These are phyloP conservation scores for Hymenochirus boettgeri DNA, from an alignment of 2,113 vertebrate species.

Conservation along the genomic window DNA sequence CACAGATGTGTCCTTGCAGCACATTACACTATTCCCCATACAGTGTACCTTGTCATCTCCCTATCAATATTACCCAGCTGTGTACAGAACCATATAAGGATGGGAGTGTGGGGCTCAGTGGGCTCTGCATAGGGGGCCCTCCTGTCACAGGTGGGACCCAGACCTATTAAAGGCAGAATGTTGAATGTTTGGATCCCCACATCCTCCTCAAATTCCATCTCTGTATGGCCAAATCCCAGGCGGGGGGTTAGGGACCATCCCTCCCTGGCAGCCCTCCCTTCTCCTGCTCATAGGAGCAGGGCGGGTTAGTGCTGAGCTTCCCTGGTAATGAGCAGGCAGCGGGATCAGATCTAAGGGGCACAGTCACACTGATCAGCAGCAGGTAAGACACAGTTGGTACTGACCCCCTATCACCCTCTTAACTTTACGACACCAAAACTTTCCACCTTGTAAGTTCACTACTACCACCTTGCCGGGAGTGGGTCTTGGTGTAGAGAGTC, in stretches of 20 bases:
- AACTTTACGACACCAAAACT: neutral
- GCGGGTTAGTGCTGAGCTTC: constrained; percentile 17
- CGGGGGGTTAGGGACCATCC: constrained; percentile 52
- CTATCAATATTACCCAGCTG: too few relatives aligned
- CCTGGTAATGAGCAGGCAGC: constrained; percentile 22
- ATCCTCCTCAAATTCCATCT: constrained; percentile 67
- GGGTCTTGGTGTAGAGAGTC: too few relatives aligned
- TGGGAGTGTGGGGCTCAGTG: too few relatives aligned
- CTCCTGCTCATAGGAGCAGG: constrained; percentile 25
- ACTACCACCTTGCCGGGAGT: too few relatives aligned
- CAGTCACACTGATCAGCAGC: neutral
- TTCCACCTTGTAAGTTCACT: neutral
- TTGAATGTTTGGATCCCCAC: constrained; percentile 27
- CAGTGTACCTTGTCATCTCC: too few relatives aligned
- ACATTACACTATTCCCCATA: too few relatives aligned
- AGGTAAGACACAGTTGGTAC: constrained; percentile 15
- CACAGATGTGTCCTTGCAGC: too few relatives aligned
- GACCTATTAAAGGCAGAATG: constrained; percentile 39
- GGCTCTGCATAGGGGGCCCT: constrained; percentile 21
- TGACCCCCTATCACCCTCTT: neutral
- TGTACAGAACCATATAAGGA: too few relatives aligned
- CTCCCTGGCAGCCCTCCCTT: constrained; percentile 25
- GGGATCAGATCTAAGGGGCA: too few relatives aligned
- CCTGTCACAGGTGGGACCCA: neutral
- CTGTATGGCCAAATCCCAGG: constrained; percentile 74